Evolutionary conservation across 2,888 invertebrate genomes (phyloP).

Genomic region (Lycophotia porphyrea): DNA sequence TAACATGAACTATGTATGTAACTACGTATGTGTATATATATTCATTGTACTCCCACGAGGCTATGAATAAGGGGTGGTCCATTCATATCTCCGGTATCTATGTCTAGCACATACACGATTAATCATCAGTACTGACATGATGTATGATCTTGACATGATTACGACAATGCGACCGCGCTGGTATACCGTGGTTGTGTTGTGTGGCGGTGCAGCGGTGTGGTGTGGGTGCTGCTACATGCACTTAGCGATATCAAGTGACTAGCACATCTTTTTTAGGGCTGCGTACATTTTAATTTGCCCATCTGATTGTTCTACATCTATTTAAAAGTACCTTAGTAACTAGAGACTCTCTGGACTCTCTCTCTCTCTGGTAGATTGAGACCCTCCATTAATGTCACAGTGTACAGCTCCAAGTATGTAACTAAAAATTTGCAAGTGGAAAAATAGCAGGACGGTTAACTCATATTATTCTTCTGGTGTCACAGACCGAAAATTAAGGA

Average conservation of each 20-base stretch:
- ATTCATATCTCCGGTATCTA: slow-evolving; percentile 24
- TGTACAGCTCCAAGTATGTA: background rate
- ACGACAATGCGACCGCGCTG: slow-evolving; percentile 54
- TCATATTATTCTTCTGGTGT: background rate
- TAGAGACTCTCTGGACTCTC: too few species aligned
- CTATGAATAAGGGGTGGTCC: slow-evolving; percentile 23
- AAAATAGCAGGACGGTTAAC: too few species aligned
- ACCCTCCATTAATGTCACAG: background rate
- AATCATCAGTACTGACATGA: slow-evolving; percentile 49
- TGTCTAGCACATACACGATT: slow-evolving; percentile 26
- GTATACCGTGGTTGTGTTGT: slow-evolving; percentile 3
- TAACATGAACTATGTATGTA: background rate
- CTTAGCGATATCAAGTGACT: slow-evolving; percentile 30
- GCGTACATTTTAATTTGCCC: background rate
- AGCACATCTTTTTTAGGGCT: slow-evolving; percentile 47
- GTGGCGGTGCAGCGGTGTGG: slow-evolving; percentile 19
- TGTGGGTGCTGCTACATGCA: slow-evolving; percentile 60
- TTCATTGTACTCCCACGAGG: slow-evolving; percentile 28
- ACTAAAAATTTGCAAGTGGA: too few species aligned
- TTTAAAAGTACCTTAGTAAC: background rate
- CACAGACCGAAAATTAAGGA: too few species aligned
- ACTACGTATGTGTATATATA: background rate
- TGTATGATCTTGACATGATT: slow-evolving; percentile 69
- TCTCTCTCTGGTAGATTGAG: background rate
- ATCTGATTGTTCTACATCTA: background rate